Percentiles rank a stretch among this genome's conserved stretches.
These are phyloP conservation scores for Pampus argenteus DNA, from an alignment of 2,797 vertebrate genomes.

Conservation along the genomic window DNA sequence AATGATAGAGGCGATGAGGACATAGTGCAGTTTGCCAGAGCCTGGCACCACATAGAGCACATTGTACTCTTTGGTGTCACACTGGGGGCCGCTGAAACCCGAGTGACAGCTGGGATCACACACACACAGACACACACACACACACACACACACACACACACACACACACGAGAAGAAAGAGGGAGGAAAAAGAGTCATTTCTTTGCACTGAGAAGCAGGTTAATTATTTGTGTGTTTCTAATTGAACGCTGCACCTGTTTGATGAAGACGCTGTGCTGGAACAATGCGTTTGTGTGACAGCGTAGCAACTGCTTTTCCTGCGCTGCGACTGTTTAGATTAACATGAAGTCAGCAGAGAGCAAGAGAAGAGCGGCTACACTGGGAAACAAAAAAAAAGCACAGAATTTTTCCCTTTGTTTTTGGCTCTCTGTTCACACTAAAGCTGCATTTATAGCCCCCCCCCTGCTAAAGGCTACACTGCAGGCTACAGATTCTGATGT, in stretches of 20 bases:
- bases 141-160: slow-evolving; percentile 29
- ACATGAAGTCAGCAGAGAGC: slow-evolving; percentile 13
- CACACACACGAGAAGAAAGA: background rate
- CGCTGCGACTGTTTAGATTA: slow-evolving; percentile 30
- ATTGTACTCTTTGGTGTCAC: slow-evolving; percentile 99
- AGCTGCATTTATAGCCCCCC: background rate
- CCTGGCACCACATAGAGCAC: slow-evolving; percentile 98
- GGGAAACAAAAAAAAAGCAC: slow-evolving; percentile 13
- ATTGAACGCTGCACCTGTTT: slow-evolving; percentile 45
- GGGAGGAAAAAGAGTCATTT: slow-evolving; percentile 19
- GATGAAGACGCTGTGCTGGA: slow-evolving; percentile 37
- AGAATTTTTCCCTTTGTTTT: slow-evolving; percentile 19
- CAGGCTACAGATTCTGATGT: no score
- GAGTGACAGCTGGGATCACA: slow-evolving; percentile 91
- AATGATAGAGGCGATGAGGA: slow-evolving; percentile 98
- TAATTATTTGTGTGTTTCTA: slow-evolving; percentile 51
- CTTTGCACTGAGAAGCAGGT: slow-evolving; percentile 38
- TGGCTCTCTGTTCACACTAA: background rate
- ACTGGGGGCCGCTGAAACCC: slow-evolving; percentile 96
- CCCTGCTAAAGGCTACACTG: background rate
- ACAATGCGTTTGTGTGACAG: slow-evolving; percentile 39
- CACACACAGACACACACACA: slow-evolving; percentile 46
- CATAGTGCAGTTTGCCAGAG: slow-evolving; percentile 96
- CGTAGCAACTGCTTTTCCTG: slow-evolving; percentile 5
- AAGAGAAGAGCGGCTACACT: background rate